Evolutionary conservation across 2,888 invertebrate genomes (phyloP), one percentile per base, ranked within the genome.

Genomic region (Aporophyla nigra): DNA sequence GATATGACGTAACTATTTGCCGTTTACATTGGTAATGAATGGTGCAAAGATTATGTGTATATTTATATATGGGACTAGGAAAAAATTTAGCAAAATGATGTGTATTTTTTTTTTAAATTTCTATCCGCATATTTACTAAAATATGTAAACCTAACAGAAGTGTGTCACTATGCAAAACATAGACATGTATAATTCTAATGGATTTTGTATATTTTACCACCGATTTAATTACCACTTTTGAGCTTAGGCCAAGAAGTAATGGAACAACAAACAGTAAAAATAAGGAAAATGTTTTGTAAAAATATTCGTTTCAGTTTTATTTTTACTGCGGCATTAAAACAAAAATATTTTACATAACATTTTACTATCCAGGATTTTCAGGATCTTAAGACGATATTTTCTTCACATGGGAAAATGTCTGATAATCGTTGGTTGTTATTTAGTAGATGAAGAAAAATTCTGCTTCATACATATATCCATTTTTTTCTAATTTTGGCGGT

Each of bases 81-180:
- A 43, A 51, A 58, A 12, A 19, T 49, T 1, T 63, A 4, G 14
- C 5, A 16, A 19, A 27, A 27, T 7, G 12, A 0, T 9, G 10
- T 46, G 27, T 7, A 16, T 19, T 46, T 49, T 33, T n/a, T 46
- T 33, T 10, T 16, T 12, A 27, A 3, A 5, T n/a, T 62, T 43
- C 16, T 51, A 51, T 12, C 27, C 12, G 40, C 40, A 71, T 72
- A 43, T 51, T 56, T 80, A 62, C 14, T 49, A 56, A 79, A 76
- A 27, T 24, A 79, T 56, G 54, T 16, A 21, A 33, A 43, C 27
- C 2, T 56, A n/a, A 46, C 16, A 19, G 21, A 40, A n/a, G 21
- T 62, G 19, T 59, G 61, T 40, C 21, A 61, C 14, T 49, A 10
- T 49, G 21, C 16, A 33, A 33, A 53, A 33, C 58, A 63, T 46